Percentiles rank a stretch among this genome's conserved stretches.
Conservation (phyloP, 2,888 invertebrate genomes). For the Xestobium rufovillosum region DNA sequence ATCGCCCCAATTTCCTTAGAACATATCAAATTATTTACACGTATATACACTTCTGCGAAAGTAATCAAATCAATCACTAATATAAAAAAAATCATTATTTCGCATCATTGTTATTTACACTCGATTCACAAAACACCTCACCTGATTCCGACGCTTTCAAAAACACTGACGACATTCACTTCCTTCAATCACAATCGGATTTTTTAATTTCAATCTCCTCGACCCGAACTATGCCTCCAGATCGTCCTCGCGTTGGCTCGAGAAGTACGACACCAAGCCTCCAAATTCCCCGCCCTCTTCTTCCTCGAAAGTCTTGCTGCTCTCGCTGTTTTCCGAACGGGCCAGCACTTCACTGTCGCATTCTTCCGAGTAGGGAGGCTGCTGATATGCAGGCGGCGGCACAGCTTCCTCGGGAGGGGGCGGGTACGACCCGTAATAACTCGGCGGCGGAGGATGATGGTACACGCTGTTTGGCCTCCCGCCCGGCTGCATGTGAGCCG, state of each 20-base stretch:
- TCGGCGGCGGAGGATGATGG: constrained; percentile 37
- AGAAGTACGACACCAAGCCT: constrained; percentile 86
- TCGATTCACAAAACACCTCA: no score
- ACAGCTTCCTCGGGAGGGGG: constrained; percentile 30
- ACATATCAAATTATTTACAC: no score
- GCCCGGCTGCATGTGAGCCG: constrained; percentile 27
- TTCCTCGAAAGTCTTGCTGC: constrained; percentile 47
- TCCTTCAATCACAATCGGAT: no score
- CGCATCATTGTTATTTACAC: no score
- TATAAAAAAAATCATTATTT: no score
- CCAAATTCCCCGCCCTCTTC: constrained; percentile 69
- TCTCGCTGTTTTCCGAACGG: constrained; percentile 25
- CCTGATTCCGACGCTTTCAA: no score
- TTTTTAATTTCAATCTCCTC: no score
- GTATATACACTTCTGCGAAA: no score
- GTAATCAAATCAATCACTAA: no score
- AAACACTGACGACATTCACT: no score
- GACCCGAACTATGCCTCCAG: constrained; percentile 68
- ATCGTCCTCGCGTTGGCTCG: constrained; percentile 82
- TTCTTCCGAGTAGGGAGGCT: constrained; percentile 33
- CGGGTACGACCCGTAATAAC: constrained; percentile 44
- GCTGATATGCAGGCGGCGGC: constrained; percentile 39
- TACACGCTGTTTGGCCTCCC: constrained; percentile 31
- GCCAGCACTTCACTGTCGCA: constrained; percentile 22
- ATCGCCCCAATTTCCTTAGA: no score